phyloP scores from a whole-genome alignment of 2,797 vertebrate species.

The Oophaga sylvatica region DNA sequence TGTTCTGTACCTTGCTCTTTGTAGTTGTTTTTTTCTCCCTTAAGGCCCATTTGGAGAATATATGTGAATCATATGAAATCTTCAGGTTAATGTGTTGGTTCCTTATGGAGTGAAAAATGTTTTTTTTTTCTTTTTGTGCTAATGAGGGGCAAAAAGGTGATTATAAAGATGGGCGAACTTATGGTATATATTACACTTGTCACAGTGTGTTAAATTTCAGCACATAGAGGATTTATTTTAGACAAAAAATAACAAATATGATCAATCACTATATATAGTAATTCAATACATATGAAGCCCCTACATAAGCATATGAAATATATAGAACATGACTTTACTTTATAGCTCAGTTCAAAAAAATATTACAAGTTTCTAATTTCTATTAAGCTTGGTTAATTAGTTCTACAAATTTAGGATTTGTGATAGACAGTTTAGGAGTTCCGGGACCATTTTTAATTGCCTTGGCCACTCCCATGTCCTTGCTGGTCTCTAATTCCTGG shows the following conservation, averaged over 20 bases:
- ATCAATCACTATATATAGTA: conserved; percentile 3
- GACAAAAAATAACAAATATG: conserved; percentile 9
- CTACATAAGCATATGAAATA: neutral
- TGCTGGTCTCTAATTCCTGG: too few relatives aligned
- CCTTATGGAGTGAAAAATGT: conserved; percentile 15
- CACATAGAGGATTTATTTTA: neutral
- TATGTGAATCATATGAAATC: conserved; percentile 21
- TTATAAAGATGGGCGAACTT: conserved; percentile 13
- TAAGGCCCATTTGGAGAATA: conserved; percentile 3
- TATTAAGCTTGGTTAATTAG: too few relatives aligned
- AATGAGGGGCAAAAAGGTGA: conserved; percentile 24
- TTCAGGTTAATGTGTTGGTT: neutral
- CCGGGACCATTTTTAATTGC: too few relatives aligned
- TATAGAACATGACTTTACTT: neutral
- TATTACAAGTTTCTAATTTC: too few relatives aligned
- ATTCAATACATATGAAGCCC: neutral
- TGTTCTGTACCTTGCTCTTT: conserved; percentile 35
- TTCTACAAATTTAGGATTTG: too few relatives aligned
- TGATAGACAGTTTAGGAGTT: too few relatives aligned
- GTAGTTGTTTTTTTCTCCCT: conserved; percentile 4
- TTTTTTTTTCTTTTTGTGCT: conserved; percentile 25
- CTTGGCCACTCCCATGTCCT: too few relatives aligned
- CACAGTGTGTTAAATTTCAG: conserved; percentile 14
- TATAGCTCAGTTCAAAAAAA: neutral
- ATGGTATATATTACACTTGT: conserved; percentile 45